Evolutionary conservation across 2,797 vertebrate genomes (phyloP).

Genomic region (Cyclura pinguis): DNA sequence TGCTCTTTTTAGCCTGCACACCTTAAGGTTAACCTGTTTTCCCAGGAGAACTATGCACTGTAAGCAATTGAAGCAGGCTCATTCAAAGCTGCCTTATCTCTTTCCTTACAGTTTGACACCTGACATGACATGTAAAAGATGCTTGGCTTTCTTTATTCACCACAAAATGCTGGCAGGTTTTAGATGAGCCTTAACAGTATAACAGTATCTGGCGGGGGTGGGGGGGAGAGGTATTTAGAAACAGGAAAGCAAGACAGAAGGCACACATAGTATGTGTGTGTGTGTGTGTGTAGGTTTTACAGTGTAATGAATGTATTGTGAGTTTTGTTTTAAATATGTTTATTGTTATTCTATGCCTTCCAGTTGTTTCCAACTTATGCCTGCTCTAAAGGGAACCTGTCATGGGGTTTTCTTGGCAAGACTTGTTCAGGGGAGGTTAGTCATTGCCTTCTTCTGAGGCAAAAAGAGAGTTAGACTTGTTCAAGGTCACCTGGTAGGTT

Average conservation of each 20-base stretch:
- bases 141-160: not conserved
- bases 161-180: constrained; percentile 17
- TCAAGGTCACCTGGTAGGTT: too few relatives aligned
- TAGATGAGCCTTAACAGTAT: not conserved
- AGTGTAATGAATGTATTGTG: not conserved
- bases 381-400: too few relatives aligned
- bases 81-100: not conserved
- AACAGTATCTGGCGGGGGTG: not conserved
- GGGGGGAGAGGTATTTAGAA: not conserved
- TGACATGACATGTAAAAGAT: constrained; percentile 19
- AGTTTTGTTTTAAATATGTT: not conserved
- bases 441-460: too few relatives aligned
- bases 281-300: not conserved
- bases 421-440: too few relatives aligned
- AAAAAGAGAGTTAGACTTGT: too few relatives aligned
- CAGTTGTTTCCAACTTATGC: not conserved
- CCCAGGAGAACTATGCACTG: constrained; percentile 20
- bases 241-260: not conserved
- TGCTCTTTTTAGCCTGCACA: constrained; percentile 15
- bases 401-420: too few relatives aligned
- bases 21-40: constrained; percentile 30
- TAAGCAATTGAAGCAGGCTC: constrained; percentile 16
- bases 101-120: not conserved
- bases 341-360: not conserved
- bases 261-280: not conserved